These are phyloP conservation scores for Centruroides vittatus DNA, from an alignment of 1,140 invertebrate genomes.

Conservation along the genomic window DNA sequence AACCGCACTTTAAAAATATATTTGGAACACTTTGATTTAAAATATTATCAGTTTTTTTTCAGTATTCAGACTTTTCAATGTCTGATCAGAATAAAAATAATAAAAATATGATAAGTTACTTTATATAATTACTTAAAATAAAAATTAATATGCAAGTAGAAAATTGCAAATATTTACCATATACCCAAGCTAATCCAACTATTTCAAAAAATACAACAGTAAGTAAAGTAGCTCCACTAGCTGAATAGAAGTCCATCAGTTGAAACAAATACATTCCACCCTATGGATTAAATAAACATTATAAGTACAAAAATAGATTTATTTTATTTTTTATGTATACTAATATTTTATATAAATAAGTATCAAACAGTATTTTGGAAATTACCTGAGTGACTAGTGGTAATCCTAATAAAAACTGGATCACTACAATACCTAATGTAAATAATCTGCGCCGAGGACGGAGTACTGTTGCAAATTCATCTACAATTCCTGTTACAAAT, in stretches of 20 bases:
- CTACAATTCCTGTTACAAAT: conserved; percentile 45
- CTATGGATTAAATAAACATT: background rate
- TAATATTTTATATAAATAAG: too few relatives aligned
- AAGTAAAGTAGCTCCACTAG: conserved; percentile 23
- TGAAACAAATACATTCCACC: conserved; percentile 29
- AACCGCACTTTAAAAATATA: too few relatives aligned
- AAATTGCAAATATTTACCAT: conserved; percentile 14
- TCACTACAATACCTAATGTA: conserved; percentile 23
- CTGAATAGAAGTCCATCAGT: conserved; percentile 31
- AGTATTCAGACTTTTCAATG: too few relatives aligned
- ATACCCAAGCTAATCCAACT: conserved; percentile 26
- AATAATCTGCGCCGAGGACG: conserved; percentile 24
- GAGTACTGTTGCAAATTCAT: conserved; percentile 42
- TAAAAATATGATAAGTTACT: too few relatives aligned
- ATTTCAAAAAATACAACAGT: conserved; percentile 26
- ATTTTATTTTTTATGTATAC: too few relatives aligned
- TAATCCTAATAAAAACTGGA: conserved; percentile 33
- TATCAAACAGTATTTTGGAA: background rate
- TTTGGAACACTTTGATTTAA: too few relatives aligned
- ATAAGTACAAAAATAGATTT: too few relatives aligned
- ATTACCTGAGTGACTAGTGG: conserved; percentile 32
- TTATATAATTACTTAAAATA: too few relatives aligned
- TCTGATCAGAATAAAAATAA: too few relatives aligned
- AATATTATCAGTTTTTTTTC: too few relatives aligned
- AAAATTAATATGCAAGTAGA: too few relatives aligned